These are phyloP conservation scores for Buceros bicornis DNA, from an alignment of 2,797 vertebrate genomes.

Conservation along the genomic window DNA sequence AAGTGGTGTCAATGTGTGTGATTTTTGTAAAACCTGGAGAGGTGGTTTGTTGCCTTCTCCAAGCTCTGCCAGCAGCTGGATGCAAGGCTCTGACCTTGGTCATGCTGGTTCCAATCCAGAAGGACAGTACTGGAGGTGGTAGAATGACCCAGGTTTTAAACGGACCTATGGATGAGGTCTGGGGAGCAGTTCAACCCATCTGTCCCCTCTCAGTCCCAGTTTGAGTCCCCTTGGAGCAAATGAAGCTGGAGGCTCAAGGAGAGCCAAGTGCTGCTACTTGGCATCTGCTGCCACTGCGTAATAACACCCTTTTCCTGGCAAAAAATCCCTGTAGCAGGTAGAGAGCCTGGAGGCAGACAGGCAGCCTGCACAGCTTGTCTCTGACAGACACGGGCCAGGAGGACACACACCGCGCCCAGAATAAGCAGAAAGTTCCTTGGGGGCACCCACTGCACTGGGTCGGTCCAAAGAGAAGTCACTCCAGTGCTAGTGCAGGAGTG, in stretches of 20 bases:
- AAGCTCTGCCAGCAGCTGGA: neutral
- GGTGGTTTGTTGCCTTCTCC: neutral
- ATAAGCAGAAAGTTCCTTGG: neutral
- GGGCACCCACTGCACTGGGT: neutral
- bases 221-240: neutral
- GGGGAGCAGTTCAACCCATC: neutral
- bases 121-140: neutral
- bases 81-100: neutral
- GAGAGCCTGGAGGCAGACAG: fast-evolving
- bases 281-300: neutral
- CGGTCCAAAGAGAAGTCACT: neutral
- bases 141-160: neutral
- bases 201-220: neutral
- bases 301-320: neutral
- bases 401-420: neutral
- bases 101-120: neutral
- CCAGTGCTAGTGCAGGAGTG: neutral
- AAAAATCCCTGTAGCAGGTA: neutral
- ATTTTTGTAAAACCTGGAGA: neutral
- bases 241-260: neutral
- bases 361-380: neutral
- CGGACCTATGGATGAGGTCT: neutral
- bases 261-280: neutral
- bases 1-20: fast-evolving
- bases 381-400: fast-evolving